Percentiles rank a stretch among this genome's conserved stretches.
Evolutionary conservation across 2,113 vertebrate genomes (phyloP).

Genomic region (Naja naja): DNA sequence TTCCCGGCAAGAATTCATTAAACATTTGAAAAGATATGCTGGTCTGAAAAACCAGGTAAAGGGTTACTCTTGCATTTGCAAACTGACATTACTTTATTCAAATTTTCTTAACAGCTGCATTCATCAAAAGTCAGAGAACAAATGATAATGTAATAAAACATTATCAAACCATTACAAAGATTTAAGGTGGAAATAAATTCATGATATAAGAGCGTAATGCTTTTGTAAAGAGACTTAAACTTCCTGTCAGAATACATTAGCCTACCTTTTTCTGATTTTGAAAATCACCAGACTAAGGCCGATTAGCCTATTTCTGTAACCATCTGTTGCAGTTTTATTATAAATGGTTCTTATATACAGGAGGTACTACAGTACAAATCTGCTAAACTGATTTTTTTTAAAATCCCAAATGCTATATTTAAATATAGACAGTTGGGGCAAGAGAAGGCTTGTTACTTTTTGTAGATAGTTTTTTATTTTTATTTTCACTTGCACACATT

Average conservation of each 20-base stretch:
- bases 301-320: slow-evolving; percentile 72
- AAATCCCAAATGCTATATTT: slow-evolving; percentile 24
- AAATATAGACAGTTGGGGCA: slow-evolving; percentile 29
- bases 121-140: neutral
- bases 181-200: slow-evolving; percentile 29
- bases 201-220: slow-evolving; percentile 59
- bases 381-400: slow-evolving; percentile 39
- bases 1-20: slow-evolving; percentile 90
- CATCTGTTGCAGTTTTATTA: slow-evolving; percentile 60
- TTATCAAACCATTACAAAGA: neutral
- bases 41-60: slow-evolving; percentile 76
- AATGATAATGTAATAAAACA: neutral
- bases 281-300: slow-evolving; percentile 73
- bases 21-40: slow-evolving; percentile 88
- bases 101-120: neutral
- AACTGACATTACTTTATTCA: slow-evolving; percentile 31
- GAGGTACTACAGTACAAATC: slow-evolving; percentile 49
- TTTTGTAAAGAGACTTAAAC: slow-evolving; percentile 70
- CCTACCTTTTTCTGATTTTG: slow-evolving; percentile 63
- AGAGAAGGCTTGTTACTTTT: neutral
- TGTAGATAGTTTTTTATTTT: neutral
- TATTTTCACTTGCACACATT: neutral
- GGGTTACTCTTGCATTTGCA: slow-evolving; percentile 37
- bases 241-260: slow-evolving; percentile 73
- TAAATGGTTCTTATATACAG: slow-evolving; percentile 42